Evolutionary conservation across 2,113 vertebrate genomes (phyloP).

Genomic region (Lonchura striata): DNA sequence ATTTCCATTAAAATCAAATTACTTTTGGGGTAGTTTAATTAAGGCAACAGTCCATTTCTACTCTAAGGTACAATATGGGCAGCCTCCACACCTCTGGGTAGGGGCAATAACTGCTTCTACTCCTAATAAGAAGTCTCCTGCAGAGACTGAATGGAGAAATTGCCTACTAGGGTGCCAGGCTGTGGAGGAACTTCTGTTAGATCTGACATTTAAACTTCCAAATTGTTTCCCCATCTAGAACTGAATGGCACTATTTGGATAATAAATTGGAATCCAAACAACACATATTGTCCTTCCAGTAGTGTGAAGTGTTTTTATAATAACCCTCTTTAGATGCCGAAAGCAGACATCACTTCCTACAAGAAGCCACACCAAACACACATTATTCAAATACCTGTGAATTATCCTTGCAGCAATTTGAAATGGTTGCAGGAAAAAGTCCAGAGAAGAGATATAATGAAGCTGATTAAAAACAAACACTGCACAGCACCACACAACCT

Average conservation of each 20-base stretch:
- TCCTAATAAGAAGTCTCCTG: too few species aligned
- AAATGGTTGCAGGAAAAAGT: not conserved
- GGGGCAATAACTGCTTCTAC: not conserved
- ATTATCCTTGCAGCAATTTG: not conserved
- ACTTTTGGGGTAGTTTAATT: not conserved
- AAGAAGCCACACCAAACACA: not conserved
- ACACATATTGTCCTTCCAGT: not conserved
- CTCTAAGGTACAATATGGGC: not conserved
- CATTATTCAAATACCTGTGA: not conserved
- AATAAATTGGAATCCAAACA: not conserved
- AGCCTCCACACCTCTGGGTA: not conserved
- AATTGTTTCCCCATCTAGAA: not conserved
- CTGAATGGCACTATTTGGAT: not conserved
- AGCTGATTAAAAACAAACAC: not conserved
- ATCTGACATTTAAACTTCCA: not conserved
- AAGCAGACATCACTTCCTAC: not conserved
- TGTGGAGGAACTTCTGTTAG: not conserved
- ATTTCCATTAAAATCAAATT: not conserved
- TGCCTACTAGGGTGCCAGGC: not conserved
- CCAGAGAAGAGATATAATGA: not conserved
- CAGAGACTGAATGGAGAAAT: not conserved
- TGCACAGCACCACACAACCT: not conserved
- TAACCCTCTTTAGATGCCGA: not conserved
- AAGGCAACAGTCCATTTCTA: not conserved
- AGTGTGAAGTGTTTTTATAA: not conserved